phyloP scores from a whole-genome alignment of 2,888 invertebrate genomes.

The Caenorhabditis virilis region DNA sequence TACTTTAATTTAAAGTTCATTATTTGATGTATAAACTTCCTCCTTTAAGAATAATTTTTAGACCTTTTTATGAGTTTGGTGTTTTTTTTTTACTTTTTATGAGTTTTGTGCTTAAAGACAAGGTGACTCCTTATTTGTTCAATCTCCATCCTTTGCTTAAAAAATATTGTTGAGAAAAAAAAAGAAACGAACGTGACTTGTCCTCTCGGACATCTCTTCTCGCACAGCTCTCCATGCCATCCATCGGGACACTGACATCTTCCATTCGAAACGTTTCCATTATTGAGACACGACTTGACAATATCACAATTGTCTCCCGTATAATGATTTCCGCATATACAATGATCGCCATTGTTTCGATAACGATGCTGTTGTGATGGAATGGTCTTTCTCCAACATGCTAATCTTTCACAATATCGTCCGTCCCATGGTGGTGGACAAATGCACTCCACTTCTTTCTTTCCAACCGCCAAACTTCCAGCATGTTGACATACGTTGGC shows the following conservation, averaged over 20 bases:
- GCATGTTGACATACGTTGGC: slow-evolving; percentile 60
- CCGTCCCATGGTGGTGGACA: slow-evolving; percentile 67
- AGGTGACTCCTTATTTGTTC: too few species aligned
- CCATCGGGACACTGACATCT: slow-evolving; percentile 59
- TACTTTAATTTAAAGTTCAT: too few species aligned
- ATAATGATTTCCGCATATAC: slow-evolving; percentile 58
- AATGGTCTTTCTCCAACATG: slow-evolving; percentile 63
- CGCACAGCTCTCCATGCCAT: slow-evolving; percentile 63
- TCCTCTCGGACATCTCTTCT: slow-evolving; percentile 56
- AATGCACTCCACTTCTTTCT: slow-evolving; percentile 61
- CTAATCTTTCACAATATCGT: slow-evolving; percentile 61
- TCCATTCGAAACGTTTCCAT: slow-evolving; percentile 54
- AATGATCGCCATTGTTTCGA: slow-evolving; percentile 51
- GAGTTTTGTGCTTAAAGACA: too few species aligned
- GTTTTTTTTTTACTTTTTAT: too few species aligned
- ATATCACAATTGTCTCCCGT: slow-evolving; percentile 61
- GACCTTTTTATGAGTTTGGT: too few species aligned
- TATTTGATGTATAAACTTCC: too few species aligned
- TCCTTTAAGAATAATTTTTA: too few species aligned
- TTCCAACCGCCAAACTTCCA: slow-evolving; percentile 61
- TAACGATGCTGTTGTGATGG: slow-evolving; percentile 35
- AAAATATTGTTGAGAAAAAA: too few species aligned
- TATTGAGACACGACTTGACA: slow-evolving; percentile 51
- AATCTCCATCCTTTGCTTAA: too few species aligned
- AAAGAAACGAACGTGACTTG: slow-evolving; percentile 53